These are phyloP conservation scores for Arrhopalites spinosus DNA, from an alignment of 2,888 invertebrate species.

Conservation along the genomic window DNA sequence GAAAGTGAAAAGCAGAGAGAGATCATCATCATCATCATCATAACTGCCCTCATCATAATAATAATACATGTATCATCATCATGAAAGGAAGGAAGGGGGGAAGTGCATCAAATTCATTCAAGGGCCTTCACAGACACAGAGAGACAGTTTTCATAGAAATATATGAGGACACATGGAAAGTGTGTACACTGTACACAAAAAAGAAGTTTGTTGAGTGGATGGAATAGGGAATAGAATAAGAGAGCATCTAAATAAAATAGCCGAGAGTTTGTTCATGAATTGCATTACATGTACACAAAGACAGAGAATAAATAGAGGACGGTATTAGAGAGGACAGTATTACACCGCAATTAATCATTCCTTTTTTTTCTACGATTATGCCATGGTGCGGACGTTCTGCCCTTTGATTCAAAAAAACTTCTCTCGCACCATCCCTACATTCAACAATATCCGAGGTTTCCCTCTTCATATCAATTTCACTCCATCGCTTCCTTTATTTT, in stretches of 20 bases:
- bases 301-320: not conserved
- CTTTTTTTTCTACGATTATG: slow-evolving; percentile 24
- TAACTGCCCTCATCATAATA: slow-evolving; percentile 22
- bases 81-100: not conserved
- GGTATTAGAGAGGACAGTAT: slow-evolving; percentile 8
- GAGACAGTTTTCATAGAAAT: not conserved
- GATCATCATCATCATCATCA: slow-evolving; percentile 9
- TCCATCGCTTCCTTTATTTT: slow-evolving; percentile 26
- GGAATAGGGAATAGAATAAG: no score
- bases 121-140: not conserved
- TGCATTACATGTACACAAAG: not conserved
- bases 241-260: no score
- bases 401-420: slow-evolving; percentile 16
- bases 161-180: no score
- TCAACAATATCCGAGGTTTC: no score
- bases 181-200: no score
- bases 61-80: not conserved
- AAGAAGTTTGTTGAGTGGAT: no score
- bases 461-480: slow-evolving; percentile 32
- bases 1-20: not conserved
- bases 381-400: slow-evolving; percentile 30
- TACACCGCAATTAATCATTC: slow-evolving; percentile 33
- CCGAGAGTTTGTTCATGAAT: not conserved
- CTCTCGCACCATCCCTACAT: not conserved
- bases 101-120: slow-evolving; percentile 30